Evolutionary conservation across 2,888 invertebrate species (phyloP).

Genomic region (Pterobdella sp.): DNA sequence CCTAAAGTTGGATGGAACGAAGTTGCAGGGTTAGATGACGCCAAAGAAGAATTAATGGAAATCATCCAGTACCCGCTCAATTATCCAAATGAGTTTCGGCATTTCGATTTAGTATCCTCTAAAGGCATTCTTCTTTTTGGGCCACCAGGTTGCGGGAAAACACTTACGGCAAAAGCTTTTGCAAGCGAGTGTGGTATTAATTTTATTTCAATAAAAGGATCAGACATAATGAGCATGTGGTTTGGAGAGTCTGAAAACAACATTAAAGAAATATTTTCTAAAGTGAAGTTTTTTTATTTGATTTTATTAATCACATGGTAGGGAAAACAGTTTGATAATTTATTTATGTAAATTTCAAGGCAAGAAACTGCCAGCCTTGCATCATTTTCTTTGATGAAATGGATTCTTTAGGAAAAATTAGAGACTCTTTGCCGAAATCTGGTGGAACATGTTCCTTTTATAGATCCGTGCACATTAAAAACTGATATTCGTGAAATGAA

Average conservation of each 20-base stretch:
- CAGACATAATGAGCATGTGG: slow-evolving; percentile 26
- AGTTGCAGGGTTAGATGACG: slow-evolving; percentile 21
- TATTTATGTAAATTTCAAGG: slow-evolving; percentile 9
- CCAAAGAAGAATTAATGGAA: slow-evolving; percentile 21
- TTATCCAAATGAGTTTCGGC: slow-evolving; percentile 20
- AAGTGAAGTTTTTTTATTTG: slow-evolving; percentile 7
- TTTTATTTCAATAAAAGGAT: slow-evolving; percentile 21
- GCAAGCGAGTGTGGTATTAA: slow-evolving; percentile 24
- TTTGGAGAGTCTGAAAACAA: slow-evolving; percentile 26
- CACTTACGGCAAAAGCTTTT: slow-evolving; percentile 22
- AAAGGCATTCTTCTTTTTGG: slow-evolving; percentile 25
- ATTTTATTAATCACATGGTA: neutral
- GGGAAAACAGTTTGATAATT: neutral
- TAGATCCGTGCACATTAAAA: neutral
- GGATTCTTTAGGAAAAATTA: slow-evolving; percentile 13
- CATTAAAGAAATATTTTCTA: slow-evolving; percentile 26
- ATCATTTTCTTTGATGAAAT: slow-evolving; percentile 27
- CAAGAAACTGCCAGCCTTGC: slow-evolving; percentile 23
- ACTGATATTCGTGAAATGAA: neutral
- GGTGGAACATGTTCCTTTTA: neutral
- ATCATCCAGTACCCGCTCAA: slow-evolving; percentile 15
- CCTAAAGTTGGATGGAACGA: slow-evolving; percentile 27
- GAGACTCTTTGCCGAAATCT: neutral
- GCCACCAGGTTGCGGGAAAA: slow-evolving; percentile 27
- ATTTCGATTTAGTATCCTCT: slow-evolving; percentile 18